Percentiles rank a stretch among this genome's conserved stretches.
These are phyloP conservation scores for Thelaira solivaga DNA, from an alignment of 2,888 invertebrate genomes.

Conservation along the genomic window DNA sequence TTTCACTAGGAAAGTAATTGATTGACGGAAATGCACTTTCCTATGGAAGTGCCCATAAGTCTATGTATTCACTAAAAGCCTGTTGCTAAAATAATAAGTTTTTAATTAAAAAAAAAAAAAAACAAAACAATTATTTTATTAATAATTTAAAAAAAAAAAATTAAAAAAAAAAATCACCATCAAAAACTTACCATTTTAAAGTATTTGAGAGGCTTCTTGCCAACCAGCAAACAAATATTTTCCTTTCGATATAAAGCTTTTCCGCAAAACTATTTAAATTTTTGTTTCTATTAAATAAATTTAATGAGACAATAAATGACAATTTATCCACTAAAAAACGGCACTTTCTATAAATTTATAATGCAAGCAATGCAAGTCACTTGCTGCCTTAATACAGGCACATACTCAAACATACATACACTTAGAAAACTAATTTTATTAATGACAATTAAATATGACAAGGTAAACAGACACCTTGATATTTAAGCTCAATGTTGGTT, in stretches of 20 bases:
- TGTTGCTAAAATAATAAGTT: too few relatives aligned
- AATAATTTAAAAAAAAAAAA: background rate
- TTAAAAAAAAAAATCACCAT: background rate
- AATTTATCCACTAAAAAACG: conserved; percentile 24
- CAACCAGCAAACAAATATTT: conserved; percentile 32
- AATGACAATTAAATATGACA: conserved; percentile 46
- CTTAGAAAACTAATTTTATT: conserved; percentile 22
- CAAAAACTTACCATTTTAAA: conserved; percentile 52
- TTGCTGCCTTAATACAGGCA: conserved; percentile 4
- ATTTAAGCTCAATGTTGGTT: conserved; percentile 52
- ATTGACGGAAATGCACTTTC: too few relatives aligned
- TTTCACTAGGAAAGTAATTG: too few relatives aligned
- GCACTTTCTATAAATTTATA: conserved; percentile 48
- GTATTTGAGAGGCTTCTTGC: background rate
- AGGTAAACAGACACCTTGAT: conserved; percentile 55
- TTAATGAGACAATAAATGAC: conserved; percentile 53
- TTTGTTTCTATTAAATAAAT: conserved; percentile 40
- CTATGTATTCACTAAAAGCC: too few relatives aligned
- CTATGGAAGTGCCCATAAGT: too few relatives aligned
- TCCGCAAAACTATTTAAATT: conserved; percentile 22
- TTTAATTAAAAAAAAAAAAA: background rate
- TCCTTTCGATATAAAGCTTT: conserved; percentile 3
- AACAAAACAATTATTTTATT: background rate
- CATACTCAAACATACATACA: background rate
- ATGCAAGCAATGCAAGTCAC: conserved; percentile 9